Base-by-base conservation (phyloP, 1,140 invertebrate genomes). In the Formica exsecta region DNA sequence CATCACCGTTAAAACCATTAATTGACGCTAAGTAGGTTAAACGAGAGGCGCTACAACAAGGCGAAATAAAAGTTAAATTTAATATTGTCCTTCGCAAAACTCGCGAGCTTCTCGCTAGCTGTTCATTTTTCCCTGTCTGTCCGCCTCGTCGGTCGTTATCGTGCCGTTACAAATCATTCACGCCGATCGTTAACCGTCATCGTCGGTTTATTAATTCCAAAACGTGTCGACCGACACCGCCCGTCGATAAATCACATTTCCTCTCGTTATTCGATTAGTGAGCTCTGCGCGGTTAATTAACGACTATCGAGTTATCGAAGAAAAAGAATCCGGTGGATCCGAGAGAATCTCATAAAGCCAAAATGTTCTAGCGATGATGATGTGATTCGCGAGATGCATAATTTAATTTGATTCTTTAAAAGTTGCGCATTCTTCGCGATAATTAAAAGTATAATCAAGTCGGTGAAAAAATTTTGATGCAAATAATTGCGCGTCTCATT, bases 241-340 rank as follows among this genome's bases (percentile, higher is more conserved):
- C 32, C 29, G 41, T 41, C 57, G 57, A 66, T 89, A 75, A 89
- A 88, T 89, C 87, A 73, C 48, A 86, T 88, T 88, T 75, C 75
- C 81, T 48, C 16, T 13, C 22, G 68, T 81, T 73, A 89, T 88
- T 89, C 83, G 73, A 62, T 89, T 89, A 88, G 74, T 54, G 62
- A 70, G 57, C 59, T 70, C 22, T 71, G 65, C 61, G 65, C 75
- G 62, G 68, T 89, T 89, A 88, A 89, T 89, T 80, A 86, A 70
- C 79, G 71, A 51, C 48, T 48, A 65, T 75, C 54, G 65, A 86
- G 61, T 73, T 88, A 86, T 68, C 25, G 68, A 74, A 59, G 44
- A 68, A 44, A 66, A 57, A 71, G 22, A 85, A 38, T 36, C 38
- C 25, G 16, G 8, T 19, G 44, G 9, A 80, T 80, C 9, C 77